Base-by-base conservation (phyloP, 2,797 vertebrate species). In the Enteromius unitaeniatus region DNA sequence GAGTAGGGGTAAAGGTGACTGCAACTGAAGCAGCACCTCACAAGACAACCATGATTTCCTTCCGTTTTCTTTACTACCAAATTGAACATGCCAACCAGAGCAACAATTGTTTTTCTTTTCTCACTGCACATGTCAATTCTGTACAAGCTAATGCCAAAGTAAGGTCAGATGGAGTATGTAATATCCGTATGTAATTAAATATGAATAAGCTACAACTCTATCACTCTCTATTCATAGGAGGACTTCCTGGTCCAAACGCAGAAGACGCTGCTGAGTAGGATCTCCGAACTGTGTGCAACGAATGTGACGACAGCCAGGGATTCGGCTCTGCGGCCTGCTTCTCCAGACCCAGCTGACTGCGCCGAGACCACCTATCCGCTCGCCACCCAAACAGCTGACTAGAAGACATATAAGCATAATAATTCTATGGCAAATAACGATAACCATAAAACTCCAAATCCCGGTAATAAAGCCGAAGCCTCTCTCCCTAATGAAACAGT, bases 371-470 rank as follows among this genome's bases (percentile, higher is more conserved):
- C 75, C 84, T 77, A 65, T 7, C n/a, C 60, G 80, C 87, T 83
- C 62, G 75, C 81, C 55, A 45, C 64, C 65, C 81, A 67, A 76
- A 87, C 84, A 90, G 85, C 91, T 89, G 90, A 92, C 89, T 88
- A 68, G 87, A 87, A 89, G 91, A 91, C 90, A 87, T 89, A 90
- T 92, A 89, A 74, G 74, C 88, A 92, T 89, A 88, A 92, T 91
- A 92, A 92, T 92, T 92, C 86, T 85, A 89, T 87, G n/a, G 81
- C 88, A 92, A 92, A 92, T 93, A 92, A 93, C 88, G 88, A 91
- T 92, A 89, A 93, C 89, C 90, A 91, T 94, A 93, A 93, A 92
- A 92, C 89, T 92, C 88, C 87, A 91, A 92, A 93, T 92, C 92
- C 34, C 45, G 78, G 89, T 91, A 91, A 93, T 92, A 93, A 93